These are phyloP conservation scores for Heliocidaris tuberculata DNA, from an alignment of 35 echinoderm and acorn worm species.

Conservation along the genomic window DNA sequence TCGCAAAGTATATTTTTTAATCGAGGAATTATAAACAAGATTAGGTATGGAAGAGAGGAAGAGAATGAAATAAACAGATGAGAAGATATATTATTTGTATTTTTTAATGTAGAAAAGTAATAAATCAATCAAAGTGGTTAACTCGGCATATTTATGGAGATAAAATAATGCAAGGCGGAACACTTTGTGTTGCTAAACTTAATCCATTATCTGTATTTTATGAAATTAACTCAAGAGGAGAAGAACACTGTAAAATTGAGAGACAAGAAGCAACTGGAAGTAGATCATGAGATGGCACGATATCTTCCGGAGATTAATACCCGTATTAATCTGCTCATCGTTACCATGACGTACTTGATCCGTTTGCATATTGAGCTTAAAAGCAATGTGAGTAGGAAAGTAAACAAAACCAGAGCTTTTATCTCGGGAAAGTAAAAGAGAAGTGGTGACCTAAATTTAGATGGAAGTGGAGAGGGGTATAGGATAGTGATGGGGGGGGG, in stretches of 20 bases:
- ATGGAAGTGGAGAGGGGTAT: too few relatives aligned
- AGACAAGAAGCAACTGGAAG: background rate
- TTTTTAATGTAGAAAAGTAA: too few relatives aligned
- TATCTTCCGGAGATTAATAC: background rate
- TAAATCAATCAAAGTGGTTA: too few relatives aligned
- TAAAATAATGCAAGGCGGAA: background rate
- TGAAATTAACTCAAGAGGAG: background rate
- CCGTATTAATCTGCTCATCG: background rate
- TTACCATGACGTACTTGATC: background rate
- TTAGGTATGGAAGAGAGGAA: too few relatives aligned
- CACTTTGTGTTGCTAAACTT: background rate
- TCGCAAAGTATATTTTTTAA: too few relatives aligned
- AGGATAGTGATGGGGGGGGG: too few relatives aligned
- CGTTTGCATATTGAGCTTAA: background rate
- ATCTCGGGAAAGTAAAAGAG: background rate
- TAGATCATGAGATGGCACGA: background rate
- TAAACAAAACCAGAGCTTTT: background rate
- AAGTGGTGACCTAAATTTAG: too few relatives aligned
- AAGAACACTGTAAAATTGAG: background rate
- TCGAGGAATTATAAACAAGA: too few relatives aligned
- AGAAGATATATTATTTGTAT: too few relatives aligned
- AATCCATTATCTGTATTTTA: too few relatives aligned
- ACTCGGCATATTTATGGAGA: background rate
- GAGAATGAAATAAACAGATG: too few relatives aligned
- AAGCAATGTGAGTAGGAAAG: background rate